These are phyloP conservation scores for Python bivittatus DNA, from an alignment of 2,113 vertebrate species.

Conservation along the genomic window DNA sequence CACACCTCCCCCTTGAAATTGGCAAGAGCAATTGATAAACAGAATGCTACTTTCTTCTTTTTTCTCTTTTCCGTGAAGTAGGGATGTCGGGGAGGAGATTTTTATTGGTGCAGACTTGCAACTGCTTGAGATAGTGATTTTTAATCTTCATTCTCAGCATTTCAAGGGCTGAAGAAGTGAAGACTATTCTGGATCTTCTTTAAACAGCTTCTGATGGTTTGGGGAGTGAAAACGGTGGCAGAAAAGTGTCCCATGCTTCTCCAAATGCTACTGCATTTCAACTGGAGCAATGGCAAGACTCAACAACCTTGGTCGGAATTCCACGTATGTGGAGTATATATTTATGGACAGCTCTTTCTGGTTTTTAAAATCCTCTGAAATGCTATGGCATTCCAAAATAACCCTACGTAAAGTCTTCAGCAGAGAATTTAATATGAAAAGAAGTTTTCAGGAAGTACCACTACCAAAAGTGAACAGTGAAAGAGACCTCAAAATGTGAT, in stretches of 20 bases:
- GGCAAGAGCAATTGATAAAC: not conserved
- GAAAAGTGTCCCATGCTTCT: not conserved
- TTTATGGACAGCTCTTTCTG: not conserved
- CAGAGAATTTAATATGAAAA: not conserved
- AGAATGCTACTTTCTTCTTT: not conserved
- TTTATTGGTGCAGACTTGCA: not conserved
- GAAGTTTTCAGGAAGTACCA: no score
- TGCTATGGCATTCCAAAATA: not conserved
- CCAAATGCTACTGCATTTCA: not conserved
- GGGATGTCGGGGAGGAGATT: not conserved
- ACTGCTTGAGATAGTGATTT: not conserved
- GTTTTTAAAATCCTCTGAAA: not conserved
- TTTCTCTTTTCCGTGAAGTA: not conserved
- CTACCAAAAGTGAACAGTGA: not conserved
- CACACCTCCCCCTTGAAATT: not conserved
- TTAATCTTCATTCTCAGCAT: not conserved
- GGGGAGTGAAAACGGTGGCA: not conserved
- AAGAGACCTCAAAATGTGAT: not conserved
- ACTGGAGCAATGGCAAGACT: not conserved
- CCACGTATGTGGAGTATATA: not conserved
- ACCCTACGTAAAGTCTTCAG: not conserved
- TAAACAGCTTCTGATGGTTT: not conserved
- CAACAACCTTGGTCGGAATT: not conserved
- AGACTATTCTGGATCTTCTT: not conserved
- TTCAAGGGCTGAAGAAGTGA: not conserved